These are phyloP conservation scores for Alethe castanea DNA, from an alignment of 2,113 vertebrate species.

Conservation along the genomic window DNA sequence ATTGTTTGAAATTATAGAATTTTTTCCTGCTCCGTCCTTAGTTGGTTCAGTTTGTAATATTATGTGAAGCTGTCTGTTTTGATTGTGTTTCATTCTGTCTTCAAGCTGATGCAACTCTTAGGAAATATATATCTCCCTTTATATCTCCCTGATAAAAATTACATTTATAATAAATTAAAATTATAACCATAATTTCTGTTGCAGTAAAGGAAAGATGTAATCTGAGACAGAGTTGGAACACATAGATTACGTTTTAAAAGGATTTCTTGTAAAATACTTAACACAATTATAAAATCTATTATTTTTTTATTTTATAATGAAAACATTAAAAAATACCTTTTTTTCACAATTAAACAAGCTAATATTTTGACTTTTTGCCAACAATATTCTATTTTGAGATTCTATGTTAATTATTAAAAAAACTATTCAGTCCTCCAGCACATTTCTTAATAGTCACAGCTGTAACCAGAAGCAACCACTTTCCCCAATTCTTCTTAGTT, in stretches of 20 bases:
- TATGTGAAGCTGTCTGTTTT: background rate
- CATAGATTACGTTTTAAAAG: background rate
- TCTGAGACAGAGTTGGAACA: background rate
- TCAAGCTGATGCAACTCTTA: background rate
- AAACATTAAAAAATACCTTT: background rate
- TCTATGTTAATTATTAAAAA: background rate
- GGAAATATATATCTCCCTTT: background rate
- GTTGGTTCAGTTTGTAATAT: background rate
- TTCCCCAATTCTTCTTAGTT: background rate
- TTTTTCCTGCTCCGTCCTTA: background rate
- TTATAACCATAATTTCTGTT: background rate
- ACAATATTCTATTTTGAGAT: background rate
- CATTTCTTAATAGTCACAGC: background rate
- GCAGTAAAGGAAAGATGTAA: background rate
- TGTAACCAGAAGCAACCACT: background rate
- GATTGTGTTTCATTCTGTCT: background rate
- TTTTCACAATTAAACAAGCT: background rate
- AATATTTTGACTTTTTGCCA: background rate
- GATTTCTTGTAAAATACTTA: background rate
- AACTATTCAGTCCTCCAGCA: background rate
- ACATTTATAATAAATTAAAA: background rate
- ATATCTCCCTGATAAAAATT: background rate
- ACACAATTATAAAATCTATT: background rate
- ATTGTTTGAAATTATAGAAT: background rate
- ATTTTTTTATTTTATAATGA: background rate